These are phyloP conservation scores for Lasioglossum malachurum DNA, from an alignment of 2,888 invertebrate species.

Conservation along the genomic window DNA sequence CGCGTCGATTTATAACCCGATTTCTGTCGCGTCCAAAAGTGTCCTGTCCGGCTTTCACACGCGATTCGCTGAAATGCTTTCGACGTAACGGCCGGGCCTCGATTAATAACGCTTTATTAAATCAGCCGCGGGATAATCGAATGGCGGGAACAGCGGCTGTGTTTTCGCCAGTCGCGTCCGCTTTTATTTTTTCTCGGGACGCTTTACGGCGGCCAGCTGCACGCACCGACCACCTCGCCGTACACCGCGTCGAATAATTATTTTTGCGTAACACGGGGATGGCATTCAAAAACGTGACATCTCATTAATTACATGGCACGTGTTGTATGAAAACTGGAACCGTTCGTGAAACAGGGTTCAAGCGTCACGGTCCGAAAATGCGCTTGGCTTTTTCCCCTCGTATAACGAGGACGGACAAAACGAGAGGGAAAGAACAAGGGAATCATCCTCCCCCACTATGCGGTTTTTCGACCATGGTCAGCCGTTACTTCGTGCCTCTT, in stretches of 20 bases:
- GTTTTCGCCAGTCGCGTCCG: constrained; percentile 1
- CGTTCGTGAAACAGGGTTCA: background rate
- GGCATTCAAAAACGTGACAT: constrained; percentile 44
- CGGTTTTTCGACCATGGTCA: background rate
- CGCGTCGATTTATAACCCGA: background rate
- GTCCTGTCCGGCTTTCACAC: background rate
- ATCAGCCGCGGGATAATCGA: background rate
- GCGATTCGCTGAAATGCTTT: background rate
- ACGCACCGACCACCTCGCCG: background rate
- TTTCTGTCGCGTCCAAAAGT: background rate
- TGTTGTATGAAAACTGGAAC: constrained; percentile 38
- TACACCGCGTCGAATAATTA: constrained; percentile 40
- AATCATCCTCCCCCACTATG: background rate
- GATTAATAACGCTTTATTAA: constrained; percentile 25
- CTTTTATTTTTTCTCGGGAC: background rate
- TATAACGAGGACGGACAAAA: background rate
- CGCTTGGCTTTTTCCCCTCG: constrained; percentile 1
- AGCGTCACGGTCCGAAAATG: constrained; percentile 7
- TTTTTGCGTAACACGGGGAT: constrained; percentile 22
- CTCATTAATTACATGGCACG: constrained; percentile 43
- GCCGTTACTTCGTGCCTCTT: background rate
- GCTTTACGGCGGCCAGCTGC: background rate
- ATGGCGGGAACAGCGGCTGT: background rate
- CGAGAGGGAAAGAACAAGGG: background rate
- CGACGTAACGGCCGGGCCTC: background rate